A percentile compares a stretch with the other conserved stretches of the same genome.
These are phyloP conservation scores for Dasyornis broadbenti DNA, from an alignment of 2,113 vertebrate genomes.

Conservation along the genomic window DNA sequence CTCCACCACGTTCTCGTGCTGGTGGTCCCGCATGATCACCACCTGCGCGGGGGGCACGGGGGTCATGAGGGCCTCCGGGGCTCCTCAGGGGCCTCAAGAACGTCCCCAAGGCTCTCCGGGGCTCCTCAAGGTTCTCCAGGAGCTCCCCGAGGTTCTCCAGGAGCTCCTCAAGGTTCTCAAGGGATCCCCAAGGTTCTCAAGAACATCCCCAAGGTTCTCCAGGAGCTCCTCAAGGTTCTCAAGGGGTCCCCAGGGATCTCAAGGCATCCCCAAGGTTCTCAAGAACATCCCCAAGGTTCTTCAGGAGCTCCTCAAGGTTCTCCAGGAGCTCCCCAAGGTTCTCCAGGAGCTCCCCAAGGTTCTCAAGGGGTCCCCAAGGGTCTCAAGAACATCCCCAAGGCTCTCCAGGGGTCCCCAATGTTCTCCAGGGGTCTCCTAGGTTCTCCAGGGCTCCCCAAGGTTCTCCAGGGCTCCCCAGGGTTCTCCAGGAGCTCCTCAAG, in stretches of 20 bases:
- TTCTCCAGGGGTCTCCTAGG: background rate
- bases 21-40: slow-evolving; percentile 96
- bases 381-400: too few relatives aligned
- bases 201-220: too few relatives aligned
- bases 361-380: too few relatives aligned
- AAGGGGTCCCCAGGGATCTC: background rate
- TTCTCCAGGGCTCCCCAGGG: background rate
- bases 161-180: background rate
- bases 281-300: too few relatives aligned
- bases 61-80: accelerated
- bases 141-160: background rate
- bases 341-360: too few relatives aligned
- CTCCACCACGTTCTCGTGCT: slow-evolving; percentile 96
- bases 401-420: background rate
- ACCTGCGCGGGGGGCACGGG: slow-evolving; percentile 44
- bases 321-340: too few relatives aligned
- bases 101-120: too few relatives aligned
- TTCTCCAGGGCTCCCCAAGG: background rate
- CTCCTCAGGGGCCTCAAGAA: accelerated
- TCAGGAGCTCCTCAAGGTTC: too few relatives aligned
- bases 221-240: too few relatives aligned
- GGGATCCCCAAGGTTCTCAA: too few relatives aligned
- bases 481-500: background rate
- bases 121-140: background rate
- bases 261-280: too few relatives aligned